Conservation (phyloP, 2,113 vertebrate species). For the Aix galericulata region DNA sequence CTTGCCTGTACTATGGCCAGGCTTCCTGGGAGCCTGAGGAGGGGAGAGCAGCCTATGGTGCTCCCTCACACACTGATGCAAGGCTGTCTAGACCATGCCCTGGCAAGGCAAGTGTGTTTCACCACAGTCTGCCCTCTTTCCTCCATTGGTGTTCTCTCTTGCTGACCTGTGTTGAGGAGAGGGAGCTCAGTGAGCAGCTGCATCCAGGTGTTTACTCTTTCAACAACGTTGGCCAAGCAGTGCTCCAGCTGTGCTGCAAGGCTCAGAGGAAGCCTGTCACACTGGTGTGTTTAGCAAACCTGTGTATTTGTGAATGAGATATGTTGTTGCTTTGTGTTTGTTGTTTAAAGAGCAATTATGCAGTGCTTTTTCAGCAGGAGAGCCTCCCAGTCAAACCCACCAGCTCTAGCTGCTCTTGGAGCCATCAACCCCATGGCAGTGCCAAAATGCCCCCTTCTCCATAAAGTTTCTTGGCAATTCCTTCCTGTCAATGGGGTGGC, state of each 20-base stretch:
- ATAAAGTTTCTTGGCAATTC: neutral
- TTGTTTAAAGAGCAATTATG: neutral
- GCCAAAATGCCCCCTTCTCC: neutral
- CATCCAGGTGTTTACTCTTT: neutral
- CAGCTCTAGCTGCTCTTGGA: neutral
- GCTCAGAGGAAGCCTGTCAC: neutral
- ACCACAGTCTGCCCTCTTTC: neutral
- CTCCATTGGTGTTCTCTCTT: neutral
- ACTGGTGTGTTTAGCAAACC: neutral
- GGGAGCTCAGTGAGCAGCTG: neutral
- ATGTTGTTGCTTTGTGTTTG: no score
- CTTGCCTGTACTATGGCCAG: neutral
- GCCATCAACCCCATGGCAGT: neutral
- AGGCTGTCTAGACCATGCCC: neutral
- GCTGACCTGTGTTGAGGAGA: neutral
- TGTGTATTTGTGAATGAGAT: neutral
- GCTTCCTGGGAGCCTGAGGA: neutral
- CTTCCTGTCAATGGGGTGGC: accelerated
- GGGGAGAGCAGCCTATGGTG: neutral
- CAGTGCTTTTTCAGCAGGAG: neutral
- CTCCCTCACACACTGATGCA: neutral
- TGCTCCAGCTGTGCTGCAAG: neutral
- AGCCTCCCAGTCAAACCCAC: neutral
- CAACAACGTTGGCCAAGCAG: no score
- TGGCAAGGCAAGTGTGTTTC: neutral